phyloP scores from a whole-genome alignment of 1,140 invertebrate species.

The Diachasma alloeum region DNA sequence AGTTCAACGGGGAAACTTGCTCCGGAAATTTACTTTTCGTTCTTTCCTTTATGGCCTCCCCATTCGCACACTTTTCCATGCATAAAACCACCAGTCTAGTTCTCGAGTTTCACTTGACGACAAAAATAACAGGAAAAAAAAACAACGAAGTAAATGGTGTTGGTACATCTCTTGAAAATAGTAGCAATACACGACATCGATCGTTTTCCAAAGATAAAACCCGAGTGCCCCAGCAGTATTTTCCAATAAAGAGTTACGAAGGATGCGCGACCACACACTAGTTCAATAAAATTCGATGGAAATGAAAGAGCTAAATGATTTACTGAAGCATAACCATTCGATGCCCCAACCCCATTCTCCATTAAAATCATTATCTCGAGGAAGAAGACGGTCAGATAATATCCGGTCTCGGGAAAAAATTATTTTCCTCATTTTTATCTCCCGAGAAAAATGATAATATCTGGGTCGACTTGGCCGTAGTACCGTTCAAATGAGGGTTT shows the following conservation, averaged over 20 bases:
- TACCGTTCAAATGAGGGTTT: neutral
- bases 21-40: slow-evolving; percentile 40
- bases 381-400: too few relatives aligned
- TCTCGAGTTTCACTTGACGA: neutral
- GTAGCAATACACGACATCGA: neutral
- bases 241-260: neutral
- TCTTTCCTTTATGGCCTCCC: neutral
- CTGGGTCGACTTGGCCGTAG: too few relatives aligned
- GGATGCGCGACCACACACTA: neutral
- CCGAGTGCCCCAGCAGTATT: neutral
- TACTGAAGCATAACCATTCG: neutral
- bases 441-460: too few relatives aligned
- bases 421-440: too few relatives aligned
- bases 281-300: neutral
- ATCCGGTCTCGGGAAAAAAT: too few relatives aligned
- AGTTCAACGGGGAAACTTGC: neutral
- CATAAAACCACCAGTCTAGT: neutral
- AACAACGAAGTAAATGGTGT: neutral
- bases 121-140: neutral
- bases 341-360: too few relatives aligned
- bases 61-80: neutral
- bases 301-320: neutral
- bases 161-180: neutral
- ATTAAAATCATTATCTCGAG: too few relatives aligned
- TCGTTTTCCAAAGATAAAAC: neutral